These are phyloP conservation scores for Mesoclemmys tuberculata DNA, from an alignment of 2,113 vertebrate species.

Conservation along the genomic window DNA sequence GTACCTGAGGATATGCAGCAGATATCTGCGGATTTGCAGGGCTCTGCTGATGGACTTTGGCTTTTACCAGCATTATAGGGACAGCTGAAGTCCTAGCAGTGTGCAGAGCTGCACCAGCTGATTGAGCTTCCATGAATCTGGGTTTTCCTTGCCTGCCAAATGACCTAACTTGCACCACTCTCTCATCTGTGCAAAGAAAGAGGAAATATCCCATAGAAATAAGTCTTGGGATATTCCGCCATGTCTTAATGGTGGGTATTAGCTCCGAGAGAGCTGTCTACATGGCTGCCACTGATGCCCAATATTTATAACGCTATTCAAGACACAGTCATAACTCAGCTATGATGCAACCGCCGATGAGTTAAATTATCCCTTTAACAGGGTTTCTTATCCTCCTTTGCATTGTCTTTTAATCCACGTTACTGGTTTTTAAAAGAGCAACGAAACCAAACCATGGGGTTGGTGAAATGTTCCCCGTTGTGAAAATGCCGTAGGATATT, in stretches of 20 bases:
- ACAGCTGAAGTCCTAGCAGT: neutral
- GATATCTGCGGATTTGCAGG: no score
- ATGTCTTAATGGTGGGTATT: neutral
- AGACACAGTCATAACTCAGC: neutral
- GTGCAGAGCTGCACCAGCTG: neutral
- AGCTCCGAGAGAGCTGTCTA: neutral
- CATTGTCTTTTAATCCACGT: accelerated
- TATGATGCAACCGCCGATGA: accelerated
- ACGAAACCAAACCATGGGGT: neutral
- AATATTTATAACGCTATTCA: neutral
- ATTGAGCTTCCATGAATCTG: neutral
- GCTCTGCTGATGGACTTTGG: no score
- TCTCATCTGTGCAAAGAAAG: neutral
- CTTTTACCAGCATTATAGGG: accelerated
- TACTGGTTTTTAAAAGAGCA: neutral
- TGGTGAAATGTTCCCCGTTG: neutral
- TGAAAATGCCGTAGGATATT: neutral
- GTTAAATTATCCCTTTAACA: neutral
- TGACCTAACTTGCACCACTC: neutral
- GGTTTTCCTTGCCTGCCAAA: slow-evolving; percentile 10
- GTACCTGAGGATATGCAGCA: no score
- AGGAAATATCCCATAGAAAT: neutral
- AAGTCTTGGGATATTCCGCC: slow-evolving; percentile 35
- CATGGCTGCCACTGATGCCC: neutral
- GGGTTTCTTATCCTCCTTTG: neutral